Conservation (phyloP, 1,140 invertebrate species). For the Anastrepha ludens region DNA sequence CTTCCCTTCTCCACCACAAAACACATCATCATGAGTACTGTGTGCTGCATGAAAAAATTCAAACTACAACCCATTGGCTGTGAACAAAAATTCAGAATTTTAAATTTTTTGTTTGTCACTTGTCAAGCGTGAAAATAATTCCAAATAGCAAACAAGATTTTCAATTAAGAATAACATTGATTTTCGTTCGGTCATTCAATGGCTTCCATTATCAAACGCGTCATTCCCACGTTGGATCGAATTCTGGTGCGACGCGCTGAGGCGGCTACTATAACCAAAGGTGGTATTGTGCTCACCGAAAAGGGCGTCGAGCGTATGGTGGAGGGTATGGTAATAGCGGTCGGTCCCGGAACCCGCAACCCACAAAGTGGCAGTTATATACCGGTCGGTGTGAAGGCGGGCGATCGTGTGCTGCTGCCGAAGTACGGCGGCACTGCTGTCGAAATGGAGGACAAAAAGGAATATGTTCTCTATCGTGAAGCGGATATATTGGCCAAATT, state of each 20-base stretch:
- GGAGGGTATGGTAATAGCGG: constrained; percentile 94
- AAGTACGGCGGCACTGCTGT: constrained; percentile 99
- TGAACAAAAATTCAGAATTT: background rate
- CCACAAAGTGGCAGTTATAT: constrained; percentile 90
- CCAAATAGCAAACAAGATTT: background rate
- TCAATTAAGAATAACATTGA: constrained; percentile 19
- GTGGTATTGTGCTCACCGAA: constrained; percentile 97
- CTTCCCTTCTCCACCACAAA: background rate
- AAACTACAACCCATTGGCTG: background rate
- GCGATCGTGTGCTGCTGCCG: constrained; percentile 95
- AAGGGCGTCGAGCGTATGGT: constrained; percentile 96
- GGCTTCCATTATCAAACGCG: constrained; percentile 79
- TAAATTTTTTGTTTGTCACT: background rate
- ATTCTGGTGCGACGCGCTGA: constrained; percentile 95
- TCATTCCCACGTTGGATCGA: constrained; percentile 96
- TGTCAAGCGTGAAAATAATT: background rate
- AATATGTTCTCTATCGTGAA: constrained; percentile 96
- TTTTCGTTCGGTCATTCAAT: background rate
- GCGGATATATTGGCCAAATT: constrained; percentile 96
- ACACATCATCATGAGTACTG: background rate
- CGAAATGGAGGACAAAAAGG: constrained; percentile 85
- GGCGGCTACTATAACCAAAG: constrained; percentile 94
- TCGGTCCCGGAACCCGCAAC: constrained; percentile 91
- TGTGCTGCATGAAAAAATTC: background rate
- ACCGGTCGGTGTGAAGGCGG: constrained; percentile 88